phyloP scores from a whole-genome alignment of 2,888 invertebrate species.

The Chaetoderma sp. region DNA sequence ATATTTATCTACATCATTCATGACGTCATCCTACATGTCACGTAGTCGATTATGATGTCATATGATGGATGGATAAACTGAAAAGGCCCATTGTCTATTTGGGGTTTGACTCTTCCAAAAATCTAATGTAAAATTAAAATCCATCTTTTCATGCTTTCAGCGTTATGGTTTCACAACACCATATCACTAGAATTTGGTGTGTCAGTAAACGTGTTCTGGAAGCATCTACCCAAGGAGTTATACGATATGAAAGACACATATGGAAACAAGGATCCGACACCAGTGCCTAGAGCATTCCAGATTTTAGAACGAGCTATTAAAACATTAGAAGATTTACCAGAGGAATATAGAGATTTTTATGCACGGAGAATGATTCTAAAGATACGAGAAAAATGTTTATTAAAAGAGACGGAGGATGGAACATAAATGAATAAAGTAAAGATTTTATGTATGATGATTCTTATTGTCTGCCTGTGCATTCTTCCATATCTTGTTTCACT shows the following conservation, averaged over 20 bases:
- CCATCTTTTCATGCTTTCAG: slow-evolving; percentile 49
- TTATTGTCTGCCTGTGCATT: no score
- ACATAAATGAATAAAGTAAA: no score
- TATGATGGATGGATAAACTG: no score
- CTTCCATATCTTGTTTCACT: no score
- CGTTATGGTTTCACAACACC: slow-evolving; percentile 75
- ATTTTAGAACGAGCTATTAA: slow-evolving; percentile 70
- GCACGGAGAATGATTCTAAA: slow-evolving; percentile 66
- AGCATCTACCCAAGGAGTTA: slow-evolving; percentile 67
- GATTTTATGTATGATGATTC: no score
- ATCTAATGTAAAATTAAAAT: neutral
- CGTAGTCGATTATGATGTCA: no score
- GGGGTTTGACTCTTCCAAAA: no score
- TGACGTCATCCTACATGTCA: no score
- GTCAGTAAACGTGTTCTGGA: slow-evolving; percentile 74
- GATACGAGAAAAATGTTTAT: no score
- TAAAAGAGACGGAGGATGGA: no score
- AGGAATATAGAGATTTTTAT: slow-evolving; percentile 72
- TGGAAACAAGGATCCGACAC: slow-evolving; percentile 73
- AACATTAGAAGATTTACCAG: slow-evolving; percentile 69
- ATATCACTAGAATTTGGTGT: slow-evolving; percentile 71
- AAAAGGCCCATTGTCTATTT: no score
- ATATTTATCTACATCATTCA: no score
- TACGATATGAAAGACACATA: slow-evolving; percentile 74
- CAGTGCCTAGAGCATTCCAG: slow-evolving; percentile 70